phyloP scores from a whole-genome alignment of 2,888 invertebrate genomes.

The Sinopyrophorus schimmeli region DNA sequence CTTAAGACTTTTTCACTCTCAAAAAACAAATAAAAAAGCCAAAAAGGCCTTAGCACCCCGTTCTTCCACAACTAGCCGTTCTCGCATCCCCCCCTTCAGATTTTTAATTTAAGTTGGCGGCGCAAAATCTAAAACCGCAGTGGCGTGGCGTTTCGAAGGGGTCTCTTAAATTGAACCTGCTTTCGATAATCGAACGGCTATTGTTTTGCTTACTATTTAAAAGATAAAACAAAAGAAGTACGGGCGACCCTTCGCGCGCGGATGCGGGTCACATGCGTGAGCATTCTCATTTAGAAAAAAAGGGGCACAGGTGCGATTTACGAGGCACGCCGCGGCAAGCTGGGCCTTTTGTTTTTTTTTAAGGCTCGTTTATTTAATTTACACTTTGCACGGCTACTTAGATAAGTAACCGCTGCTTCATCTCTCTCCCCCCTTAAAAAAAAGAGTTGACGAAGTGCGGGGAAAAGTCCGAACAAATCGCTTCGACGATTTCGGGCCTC shows the following conservation, averaged over 20 bases:
- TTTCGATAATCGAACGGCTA: too few relatives aligned
- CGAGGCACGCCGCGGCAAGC: conserved; percentile 17
- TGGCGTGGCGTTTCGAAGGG: too few relatives aligned
- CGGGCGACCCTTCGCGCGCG: conserved; percentile 18
- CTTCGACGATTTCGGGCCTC: conserved; percentile 1
- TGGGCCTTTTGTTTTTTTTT: conserved; percentile 12
- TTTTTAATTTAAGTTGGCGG: too few relatives aligned
- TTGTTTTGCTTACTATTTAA: too few relatives aligned
- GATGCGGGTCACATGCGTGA: conserved; percentile 32
- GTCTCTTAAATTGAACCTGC: too few relatives aligned
- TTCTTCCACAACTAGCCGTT: too few relatives aligned
- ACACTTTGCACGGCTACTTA: conserved; percentile 14
- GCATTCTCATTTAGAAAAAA: conserved; percentile 17
- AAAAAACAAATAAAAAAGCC: too few relatives aligned
- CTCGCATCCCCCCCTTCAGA: too few relatives aligned
- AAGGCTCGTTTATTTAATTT: conserved; percentile 4
- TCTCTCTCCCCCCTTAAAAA: background rate
- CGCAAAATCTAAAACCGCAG: too few relatives aligned
- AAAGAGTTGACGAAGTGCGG: conserved; percentile 1
- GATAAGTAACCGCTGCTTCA: background rate
- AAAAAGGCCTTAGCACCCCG: too few relatives aligned
- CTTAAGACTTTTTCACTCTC: too few relatives aligned
- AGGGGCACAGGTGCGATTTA: conserved; percentile 28
- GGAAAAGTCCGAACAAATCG: conserved; percentile 2
- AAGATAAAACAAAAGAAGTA: too few relatives aligned